phyloP scores from a whole-genome alignment of 2,797 vertebrate genomes.

The Alfaro cultratus region DNA sequence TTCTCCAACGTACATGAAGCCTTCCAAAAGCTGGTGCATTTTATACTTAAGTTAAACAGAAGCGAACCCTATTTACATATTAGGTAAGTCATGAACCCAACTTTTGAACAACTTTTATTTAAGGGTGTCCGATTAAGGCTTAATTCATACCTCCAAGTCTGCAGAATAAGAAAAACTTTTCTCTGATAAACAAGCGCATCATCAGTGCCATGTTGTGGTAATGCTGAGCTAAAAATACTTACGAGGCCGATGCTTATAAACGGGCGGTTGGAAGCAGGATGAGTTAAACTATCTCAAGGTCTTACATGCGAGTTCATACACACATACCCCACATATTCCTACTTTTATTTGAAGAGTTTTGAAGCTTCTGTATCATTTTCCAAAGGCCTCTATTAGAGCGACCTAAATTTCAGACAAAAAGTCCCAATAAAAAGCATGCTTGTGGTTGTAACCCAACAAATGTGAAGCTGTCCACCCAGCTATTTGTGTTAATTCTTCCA shows the following conservation, averaged over 20 bases:
- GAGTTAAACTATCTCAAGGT: neutral
- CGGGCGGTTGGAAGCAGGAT: neutral
- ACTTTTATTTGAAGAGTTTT: neutral
- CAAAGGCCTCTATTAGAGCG: neutral
- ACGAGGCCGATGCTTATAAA: neutral
- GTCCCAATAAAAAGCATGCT: neutral
- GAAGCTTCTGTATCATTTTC: neutral
- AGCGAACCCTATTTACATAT: neutral
- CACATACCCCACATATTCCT: neutral
- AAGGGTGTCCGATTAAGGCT: neutral
- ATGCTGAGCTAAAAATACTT: neutral
- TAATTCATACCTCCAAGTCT: neutral
- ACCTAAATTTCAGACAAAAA: neutral
- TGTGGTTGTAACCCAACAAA: neutral
- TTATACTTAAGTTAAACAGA: neutral
- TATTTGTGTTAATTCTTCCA: neutral
- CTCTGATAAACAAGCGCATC: neutral
- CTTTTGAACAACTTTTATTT: neutral
- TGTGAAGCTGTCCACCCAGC: neutral
- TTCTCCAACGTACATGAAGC: neutral
- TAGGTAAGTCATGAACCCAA: neutral
- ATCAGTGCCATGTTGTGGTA: neutral
- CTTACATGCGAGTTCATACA: neutral
- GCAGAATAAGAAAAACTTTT: neutral
- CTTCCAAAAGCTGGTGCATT: neutral